A percentile compares a stretch with the other conserved stretches of the same genome.
phyloP scores from a whole-genome alignment of 2,888 invertebrate species.

The Philaethria dido region DNA sequence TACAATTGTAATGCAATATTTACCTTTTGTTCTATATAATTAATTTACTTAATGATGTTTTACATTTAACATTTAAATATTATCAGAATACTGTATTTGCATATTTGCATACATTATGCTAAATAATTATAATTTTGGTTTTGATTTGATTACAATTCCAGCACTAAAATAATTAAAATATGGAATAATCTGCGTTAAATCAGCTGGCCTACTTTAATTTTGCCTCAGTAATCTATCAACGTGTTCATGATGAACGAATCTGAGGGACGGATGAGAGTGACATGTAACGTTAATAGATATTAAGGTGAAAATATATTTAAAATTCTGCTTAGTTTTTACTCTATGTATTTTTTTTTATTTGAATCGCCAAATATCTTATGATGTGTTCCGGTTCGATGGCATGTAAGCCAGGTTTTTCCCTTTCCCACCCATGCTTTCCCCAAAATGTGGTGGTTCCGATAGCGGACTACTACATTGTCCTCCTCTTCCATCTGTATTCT shows the following conservation, averaged over 20 bases:
- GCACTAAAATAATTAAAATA: neutral
- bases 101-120: neutral
- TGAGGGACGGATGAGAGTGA: neutral
- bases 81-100: neutral
- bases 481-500: too few species aligned
- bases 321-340: too few species aligned
- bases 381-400: too few species aligned
- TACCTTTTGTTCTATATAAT: neutral
- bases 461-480: too few species aligned
- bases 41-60: conserved; percentile 5
- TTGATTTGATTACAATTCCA: neutral
- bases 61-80: conserved; percentile 7
- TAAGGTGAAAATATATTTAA: neutral
- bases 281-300: neutral
- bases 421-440: too few species aligned
- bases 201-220: neutral
- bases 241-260: neutral
- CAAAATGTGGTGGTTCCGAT: too few species aligned
- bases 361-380: too few species aligned
- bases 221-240: too few species aligned
- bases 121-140: neutral
- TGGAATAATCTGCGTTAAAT: neutral
- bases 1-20: neutral
- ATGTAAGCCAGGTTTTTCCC: too few species aligned
- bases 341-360: too few species aligned